Evolutionary conservation across 1,140 invertebrate species (phyloP).

Genomic region (Pantala flavescens): DNA sequence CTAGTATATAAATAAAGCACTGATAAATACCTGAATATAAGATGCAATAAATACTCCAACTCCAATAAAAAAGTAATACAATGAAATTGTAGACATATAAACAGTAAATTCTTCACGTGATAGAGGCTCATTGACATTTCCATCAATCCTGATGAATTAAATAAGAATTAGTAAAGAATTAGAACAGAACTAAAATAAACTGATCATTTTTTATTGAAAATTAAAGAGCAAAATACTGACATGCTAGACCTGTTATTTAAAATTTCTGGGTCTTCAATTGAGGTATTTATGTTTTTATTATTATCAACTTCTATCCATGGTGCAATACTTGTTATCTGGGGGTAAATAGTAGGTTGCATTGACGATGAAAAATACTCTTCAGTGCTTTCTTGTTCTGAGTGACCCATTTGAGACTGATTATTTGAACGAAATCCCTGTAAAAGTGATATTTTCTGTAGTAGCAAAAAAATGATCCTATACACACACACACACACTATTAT

Average conservation of each 20-base stretch:
- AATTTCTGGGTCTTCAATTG: no score
- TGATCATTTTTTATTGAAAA: not conserved
- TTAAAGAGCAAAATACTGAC: no score
- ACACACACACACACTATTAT: no score
- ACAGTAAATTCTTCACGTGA: constrained; percentile 25
- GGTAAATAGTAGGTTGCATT: no score
- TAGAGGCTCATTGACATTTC: constrained; percentile 20
- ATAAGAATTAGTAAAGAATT: constrained; percentile 21
- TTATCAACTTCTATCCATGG: no score
- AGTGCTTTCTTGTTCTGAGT: no score
- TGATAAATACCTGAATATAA: constrained; percentile 27
- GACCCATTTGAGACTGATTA: no score
- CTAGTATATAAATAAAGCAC: not conserved
- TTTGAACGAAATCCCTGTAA: constrained; percentile 14
- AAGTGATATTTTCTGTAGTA: not conserved
- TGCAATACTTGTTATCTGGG: no score
- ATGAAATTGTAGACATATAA: constrained; percentile 28
- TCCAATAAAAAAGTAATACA: constrained; percentile 29
- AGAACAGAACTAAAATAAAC: constrained; percentile 23
- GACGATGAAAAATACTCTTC: no score
- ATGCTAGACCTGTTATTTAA: no score
- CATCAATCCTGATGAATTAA: not conserved
- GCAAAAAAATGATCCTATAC: not conserved
- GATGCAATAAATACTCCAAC: constrained; percentile 26
- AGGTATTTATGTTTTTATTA: no score